Evolutionary conservation across 2,888 invertebrate species (phyloP).

Genomic region (Brachyopa scutellaris): DNA sequence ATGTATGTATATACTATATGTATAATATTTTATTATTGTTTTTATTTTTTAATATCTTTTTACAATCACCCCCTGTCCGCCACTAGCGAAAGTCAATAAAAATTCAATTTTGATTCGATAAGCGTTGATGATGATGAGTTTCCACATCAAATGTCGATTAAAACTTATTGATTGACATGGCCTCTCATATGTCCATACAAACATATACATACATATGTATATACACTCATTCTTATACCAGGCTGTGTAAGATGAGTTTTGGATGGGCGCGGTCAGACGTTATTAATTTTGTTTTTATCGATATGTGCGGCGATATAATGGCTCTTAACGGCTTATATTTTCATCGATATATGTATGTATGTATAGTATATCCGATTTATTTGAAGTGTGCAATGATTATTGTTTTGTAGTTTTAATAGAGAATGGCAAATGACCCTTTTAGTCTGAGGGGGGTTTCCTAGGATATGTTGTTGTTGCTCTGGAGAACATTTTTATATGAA

Average conservation of each 20-base stretch:
- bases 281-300: constrained; percentile 36
- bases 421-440: too few relatives aligned
- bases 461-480: too few relatives aligned
- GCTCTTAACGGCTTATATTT: not conserved
- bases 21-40: too few relatives aligned
- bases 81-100: constrained; percentile 44
- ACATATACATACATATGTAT: not conserved
- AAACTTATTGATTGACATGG: constrained; percentile 44
- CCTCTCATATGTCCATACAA: not conserved
- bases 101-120: constrained; percentile 37
- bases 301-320: constrained; percentile 15
- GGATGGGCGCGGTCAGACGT: constrained; percentile 17
- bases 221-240: too few relatives aligned
- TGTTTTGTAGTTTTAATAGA: not conserved
- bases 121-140: constrained; percentile 42
- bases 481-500: too few relatives aligned
- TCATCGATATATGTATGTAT: too few relatives aligned
- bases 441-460: too few relatives aligned
- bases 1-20: too few relatives aligned
- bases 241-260: not conserved
- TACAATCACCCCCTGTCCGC: too few relatives aligned
- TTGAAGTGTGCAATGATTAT: not conserved
- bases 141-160: constrained; percentile 56
- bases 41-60: too few relatives aligned
- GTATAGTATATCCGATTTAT: not conserved